These are phyloP conservation scores for Poecilus cupreus DNA, from an alignment of 2,888 invertebrate genomes.

Conservation along the genomic window DNA sequence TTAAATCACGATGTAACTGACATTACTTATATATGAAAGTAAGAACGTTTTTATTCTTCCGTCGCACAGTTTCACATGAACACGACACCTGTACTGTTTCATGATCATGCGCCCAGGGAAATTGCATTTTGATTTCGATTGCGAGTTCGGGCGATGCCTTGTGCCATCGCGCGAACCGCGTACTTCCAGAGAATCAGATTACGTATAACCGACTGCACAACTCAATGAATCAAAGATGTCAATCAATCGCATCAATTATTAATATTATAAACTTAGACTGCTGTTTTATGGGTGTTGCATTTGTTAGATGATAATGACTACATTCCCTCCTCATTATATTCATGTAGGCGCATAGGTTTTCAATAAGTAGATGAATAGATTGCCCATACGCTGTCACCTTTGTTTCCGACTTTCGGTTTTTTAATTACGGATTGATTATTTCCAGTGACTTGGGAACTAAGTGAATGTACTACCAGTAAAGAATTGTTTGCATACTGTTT, in stretches of 20 bases:
- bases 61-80: slow-evolving; percentile 46
- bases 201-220: slow-evolving; percentile 50
- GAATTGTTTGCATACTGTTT: slow-evolving; percentile 57
- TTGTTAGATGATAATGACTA: slow-evolving; percentile 56
- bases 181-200: slow-evolving; percentile 14
- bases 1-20: slow-evolving; percentile 38
- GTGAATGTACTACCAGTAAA: slow-evolving; percentile 33
- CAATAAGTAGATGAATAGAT: slow-evolving; percentile 52
- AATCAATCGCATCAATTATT: slow-evolving; percentile 58
- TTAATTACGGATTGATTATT: slow-evolving; percentile 25
- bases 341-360: slow-evolving; percentile 52
- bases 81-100: not conserved
- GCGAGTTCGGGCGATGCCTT: not conserved
- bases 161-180: not conserved
- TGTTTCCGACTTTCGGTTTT: not conserved
- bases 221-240: slow-evolving; percentile 56
- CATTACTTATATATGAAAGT: slow-evolving; percentile 31
- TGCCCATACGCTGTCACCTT: slow-evolving; percentile 44
- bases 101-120: slow-evolving; percentile 12
- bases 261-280: slow-evolving; percentile 57
- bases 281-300: slow-evolving; percentile 59
- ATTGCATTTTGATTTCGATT: slow-evolving; percentile 21
- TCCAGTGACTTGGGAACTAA: slow-evolving; percentile 28
- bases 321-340: slow-evolving; percentile 56
- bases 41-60: slow-evolving; percentile 50